Percentiles rank a stretch among this genome's conserved stretches.
Conservation (phyloP, 1,140 invertebrate species). For the Conopomorpha cramerella region DNA sequence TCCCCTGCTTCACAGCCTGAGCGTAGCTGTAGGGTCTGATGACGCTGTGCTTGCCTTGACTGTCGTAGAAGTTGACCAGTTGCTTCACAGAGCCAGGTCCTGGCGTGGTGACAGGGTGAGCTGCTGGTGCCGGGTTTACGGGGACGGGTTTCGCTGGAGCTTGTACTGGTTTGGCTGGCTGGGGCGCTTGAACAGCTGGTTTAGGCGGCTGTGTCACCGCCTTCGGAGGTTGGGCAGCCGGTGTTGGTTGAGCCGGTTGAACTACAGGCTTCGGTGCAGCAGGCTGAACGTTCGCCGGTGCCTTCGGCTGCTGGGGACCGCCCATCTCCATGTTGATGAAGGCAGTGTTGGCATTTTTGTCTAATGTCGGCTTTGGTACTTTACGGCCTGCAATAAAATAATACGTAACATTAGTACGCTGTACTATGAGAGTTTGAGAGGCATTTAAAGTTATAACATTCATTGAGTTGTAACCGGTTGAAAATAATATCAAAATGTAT, state of each 20-base stretch:
- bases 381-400: no score
- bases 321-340: conserved; percentile 49
- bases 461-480: no score
- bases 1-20: conserved; percentile 47
- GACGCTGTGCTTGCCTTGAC: conserved; percentile 36
- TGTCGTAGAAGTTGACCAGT: conserved; percentile 42
- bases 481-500: no score
- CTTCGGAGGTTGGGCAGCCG: conserved; percentile 6
- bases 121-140: conserved; percentile 22
- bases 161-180: background rate
- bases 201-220: conserved; percentile 3
- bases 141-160: conserved; percentile 16
- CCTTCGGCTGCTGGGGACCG: conserved; percentile 4
- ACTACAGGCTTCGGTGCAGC: conserved; percentile 1
- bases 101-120: conserved; percentile 31
- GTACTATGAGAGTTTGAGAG: no score
- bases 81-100: conserved; percentile 42
- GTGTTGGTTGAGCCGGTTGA: background rate
- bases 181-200: conserved; percentile 2
- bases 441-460: no score
- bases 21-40: conserved; percentile 45
- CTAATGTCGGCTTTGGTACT: conserved; percentile 22
- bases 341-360: conserved; percentile 48
- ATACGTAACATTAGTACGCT: no score
- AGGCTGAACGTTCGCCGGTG: background rate